Evolutionary conservation across 2,888 invertebrate species (phyloP), one percentile per base, ranked within the genome.

Genomic region (Polia nebulosa): DNA sequence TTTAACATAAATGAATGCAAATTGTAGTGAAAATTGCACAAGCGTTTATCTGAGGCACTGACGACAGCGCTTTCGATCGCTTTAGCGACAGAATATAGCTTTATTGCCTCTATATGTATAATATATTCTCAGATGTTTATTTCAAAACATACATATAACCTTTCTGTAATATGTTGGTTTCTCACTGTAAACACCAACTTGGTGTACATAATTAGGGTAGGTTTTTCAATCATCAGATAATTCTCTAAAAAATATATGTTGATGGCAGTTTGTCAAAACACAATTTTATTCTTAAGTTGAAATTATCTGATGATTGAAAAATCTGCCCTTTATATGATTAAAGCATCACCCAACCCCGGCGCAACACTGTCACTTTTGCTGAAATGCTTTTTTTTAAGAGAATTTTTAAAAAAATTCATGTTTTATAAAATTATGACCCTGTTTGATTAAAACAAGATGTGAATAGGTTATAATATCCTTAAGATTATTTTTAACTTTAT

Each of bases 121-220:
- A 32, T 39, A 8, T n/a, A 29, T 47, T 47, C 17, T 39, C 13
- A 44, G 20, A 20, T 51, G 27, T 41, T 34, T 72, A 51, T 34
- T 44, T 62, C 8, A 4, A 44, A 55, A 47, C 17, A 55, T 41
- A 66, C 17, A 34, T 20, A 25, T n/a, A 20, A n/a, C 25, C 20
- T 25, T 32, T 32, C 13, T 32, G 17, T 72, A 32, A 62, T 44
- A 60, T 4, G 13, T n/a, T 61, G 22, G 15, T 60, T 61, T 62
- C 47, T 41, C 32, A 61, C 25, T 72, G 47, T 72, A 60, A 60
- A 56, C 17, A 76, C 49, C 72, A 52, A 55, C 29, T 29, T 8
- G 8, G 2, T 27, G 39, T 44, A 45, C 29, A n/a, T 39, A 27
- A 41, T 32, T 32, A 47, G 29, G 52, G n/a, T 20, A 11, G 13